These are phyloP conservation scores for Coleophora flavipennella DNA, from an alignment of 2,888 invertebrate genomes.

Conservation along the genomic window DNA sequence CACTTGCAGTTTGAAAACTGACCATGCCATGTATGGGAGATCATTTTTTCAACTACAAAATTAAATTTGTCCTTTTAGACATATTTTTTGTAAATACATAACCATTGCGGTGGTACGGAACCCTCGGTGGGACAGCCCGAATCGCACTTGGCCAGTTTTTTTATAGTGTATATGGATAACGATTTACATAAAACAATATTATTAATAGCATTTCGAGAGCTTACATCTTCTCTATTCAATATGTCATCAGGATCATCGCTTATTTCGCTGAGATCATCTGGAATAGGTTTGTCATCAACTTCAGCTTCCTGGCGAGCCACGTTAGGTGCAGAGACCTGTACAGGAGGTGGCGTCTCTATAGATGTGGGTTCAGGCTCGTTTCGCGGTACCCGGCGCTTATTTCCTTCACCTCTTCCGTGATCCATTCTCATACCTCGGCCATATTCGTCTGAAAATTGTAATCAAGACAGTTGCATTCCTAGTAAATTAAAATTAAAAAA, in stretches of 20 bases:
- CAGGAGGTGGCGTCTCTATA: slow-evolving; percentile 45
- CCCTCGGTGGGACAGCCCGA: no score
- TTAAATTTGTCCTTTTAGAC: no score
- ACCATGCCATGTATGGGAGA: no score
- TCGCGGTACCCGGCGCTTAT: slow-evolving; percentile 50
- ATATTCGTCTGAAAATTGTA: slow-evolving; percentile 43
- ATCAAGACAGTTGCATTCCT: no score
- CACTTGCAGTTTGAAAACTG: no score
- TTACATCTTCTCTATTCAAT: slow-evolving; percentile 82
- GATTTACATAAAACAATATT: no score
- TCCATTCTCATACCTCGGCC: slow-evolving; percentile 59
- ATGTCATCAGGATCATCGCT: slow-evolving; percentile 93
- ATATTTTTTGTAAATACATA: no score
- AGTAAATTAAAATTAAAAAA: slow-evolving; percentile 1
- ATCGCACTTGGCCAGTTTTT: no score
- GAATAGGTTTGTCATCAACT: slow-evolving; percentile 66
- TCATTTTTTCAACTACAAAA: no score
- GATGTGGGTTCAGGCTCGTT: slow-evolving; percentile 42
- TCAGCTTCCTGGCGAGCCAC: slow-evolving; percentile 48
- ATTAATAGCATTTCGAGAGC: no score
- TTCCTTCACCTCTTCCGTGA: slow-evolving; percentile 37
- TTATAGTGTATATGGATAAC: no score
- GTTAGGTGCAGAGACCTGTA: slow-evolving; percentile 28
- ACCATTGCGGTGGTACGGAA: no score
- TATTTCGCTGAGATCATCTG: slow-evolving; percentile 87